Evolutionary conservation across 2,797 vertebrate species (phyloP), one percentile per base, ranked within the genome.

Genomic region (Manis pentadactyla): DNA sequence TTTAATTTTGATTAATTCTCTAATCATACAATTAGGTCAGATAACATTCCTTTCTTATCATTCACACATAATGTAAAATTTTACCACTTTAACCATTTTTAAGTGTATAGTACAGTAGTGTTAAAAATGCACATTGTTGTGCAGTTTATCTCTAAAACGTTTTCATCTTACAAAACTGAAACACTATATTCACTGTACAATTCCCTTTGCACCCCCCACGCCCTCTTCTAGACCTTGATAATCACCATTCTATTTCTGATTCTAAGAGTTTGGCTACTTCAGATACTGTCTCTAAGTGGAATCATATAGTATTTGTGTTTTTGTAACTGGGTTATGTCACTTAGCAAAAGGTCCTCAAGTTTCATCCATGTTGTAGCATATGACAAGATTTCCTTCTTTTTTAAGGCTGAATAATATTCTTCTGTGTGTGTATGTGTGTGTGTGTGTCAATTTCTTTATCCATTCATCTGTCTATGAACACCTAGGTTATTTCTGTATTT

Each of bases 1-100:
- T 78, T 55, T 81, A 55, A 46, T 46, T 46, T 46, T 46, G 42
- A 46, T 46, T 46, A 46, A 10, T 46, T 46, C 42, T 46, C 42
- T 46, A 46, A 46, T 51, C 21, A 55, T 79, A 21, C 34, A 21
- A 86, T 68, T 82, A 94, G 29, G n/a, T 75, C 31, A 82, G 79
- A 91, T 74, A 71, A 77, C 63, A 29, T 82, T 81, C 27, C 12
- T 90, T 90, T 79, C 18, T 87, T 87, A 64, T 89, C 61, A 64
- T 63, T 89, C 71, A 21, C 21, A 53, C 23, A 25, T 68, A 51
- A 64, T 55, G 25, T 71, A 66, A 73, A 85, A 64, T 71, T 46
- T 63, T 79, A 90, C 17, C 31, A 71, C 79, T 25, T 17, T 75
- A 49, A 39, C 18, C 31, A 64, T 78, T 79, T 74, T 69, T 78